phyloP scores from a whole-genome alignment of 2,797 vertebrate species.

The Sylvilagus floridanus region DNA sequence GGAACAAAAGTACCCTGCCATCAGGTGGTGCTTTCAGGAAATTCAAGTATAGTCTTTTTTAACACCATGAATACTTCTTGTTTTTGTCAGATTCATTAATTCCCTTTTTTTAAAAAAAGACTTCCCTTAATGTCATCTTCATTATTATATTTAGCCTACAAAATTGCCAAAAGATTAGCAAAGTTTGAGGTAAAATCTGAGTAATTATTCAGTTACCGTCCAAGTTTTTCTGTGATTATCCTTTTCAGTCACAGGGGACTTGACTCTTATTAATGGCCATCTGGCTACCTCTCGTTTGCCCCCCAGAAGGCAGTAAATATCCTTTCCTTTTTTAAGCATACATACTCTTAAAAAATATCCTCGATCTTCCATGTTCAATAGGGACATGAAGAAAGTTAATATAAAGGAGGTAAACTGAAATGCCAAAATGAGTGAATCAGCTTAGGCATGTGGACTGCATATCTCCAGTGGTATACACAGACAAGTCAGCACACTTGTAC shows the following conservation, averaged over 20 bases:
- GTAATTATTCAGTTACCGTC: neutral
- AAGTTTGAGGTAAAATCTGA: constrained; percentile 68
- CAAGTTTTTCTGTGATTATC: neutral
- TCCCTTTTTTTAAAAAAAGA: neutral
- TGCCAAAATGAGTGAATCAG: too few relatives aligned
- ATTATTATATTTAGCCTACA: neutral
- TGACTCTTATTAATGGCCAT: constrained; percentile 19
- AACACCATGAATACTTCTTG: neutral
- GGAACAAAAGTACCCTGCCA: neutral
- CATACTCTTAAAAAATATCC: constrained; percentile 23
- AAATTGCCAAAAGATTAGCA: constrained; percentile 56
- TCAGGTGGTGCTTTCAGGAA: neutral
- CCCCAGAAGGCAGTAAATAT: constrained; percentile 74
- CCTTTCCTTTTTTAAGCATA: constrained; percentile 76
- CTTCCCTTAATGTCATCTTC: neutral
- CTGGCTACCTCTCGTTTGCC: constrained; percentile 70
- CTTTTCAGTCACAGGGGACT: constrained; percentile 36
- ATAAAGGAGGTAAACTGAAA: neutral
- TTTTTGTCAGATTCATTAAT: neutral
- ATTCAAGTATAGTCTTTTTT: neutral
- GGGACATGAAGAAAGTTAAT: neutral
- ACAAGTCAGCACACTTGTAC: too few relatives aligned
- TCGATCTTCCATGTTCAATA: constrained; percentile 4
- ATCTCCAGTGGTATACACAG: neutral
- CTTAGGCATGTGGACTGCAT: neutral